Conservation (phyloP, 2,113 vertebrate species). For the Indri indri region DNA sequence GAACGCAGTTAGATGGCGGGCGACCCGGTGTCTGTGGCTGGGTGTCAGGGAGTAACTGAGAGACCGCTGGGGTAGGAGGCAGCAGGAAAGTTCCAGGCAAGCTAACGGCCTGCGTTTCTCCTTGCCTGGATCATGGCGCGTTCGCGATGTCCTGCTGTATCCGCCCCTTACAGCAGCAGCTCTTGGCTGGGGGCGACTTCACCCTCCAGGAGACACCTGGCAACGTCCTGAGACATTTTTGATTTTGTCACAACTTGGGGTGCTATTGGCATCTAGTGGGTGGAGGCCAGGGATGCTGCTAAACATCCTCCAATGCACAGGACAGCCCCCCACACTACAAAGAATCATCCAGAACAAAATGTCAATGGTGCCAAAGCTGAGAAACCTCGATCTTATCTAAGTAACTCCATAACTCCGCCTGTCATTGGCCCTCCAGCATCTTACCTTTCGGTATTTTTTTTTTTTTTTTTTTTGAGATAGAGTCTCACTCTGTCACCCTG, state of each 20-base stretch:
- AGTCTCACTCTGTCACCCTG: too few relatives aligned
- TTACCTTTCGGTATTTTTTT: too few relatives aligned
- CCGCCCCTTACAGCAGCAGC: background rate
- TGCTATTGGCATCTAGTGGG: too few relatives aligned
- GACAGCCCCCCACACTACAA: background rate
- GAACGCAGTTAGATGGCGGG: background rate
- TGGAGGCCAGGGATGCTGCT: background rate
- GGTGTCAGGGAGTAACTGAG: background rate
- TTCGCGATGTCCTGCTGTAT: rapidly evolving
- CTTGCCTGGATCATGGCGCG: rapidly evolving
- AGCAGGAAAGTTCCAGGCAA: background rate
- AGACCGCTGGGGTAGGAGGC: background rate
- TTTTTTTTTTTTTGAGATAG: too few relatives aligned
- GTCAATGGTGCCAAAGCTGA: background rate
- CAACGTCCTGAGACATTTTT: too few relatives aligned
- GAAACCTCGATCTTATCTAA: background rate
- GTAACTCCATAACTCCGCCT: too few relatives aligned
- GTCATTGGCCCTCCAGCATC: background rate
- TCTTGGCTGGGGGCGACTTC: background rate
- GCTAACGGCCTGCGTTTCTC: background rate
- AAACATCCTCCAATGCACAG: rapidly evolving
- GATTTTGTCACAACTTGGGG: background rate
- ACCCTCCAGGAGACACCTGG: background rate
- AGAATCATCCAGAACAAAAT: background rate
- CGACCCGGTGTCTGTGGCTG: background rate